Evolutionary conservation across 1,140 invertebrate species (phyloP), one percentile per base, ranked within the genome.

Genomic region (Pachypsylla venusta): DNA sequence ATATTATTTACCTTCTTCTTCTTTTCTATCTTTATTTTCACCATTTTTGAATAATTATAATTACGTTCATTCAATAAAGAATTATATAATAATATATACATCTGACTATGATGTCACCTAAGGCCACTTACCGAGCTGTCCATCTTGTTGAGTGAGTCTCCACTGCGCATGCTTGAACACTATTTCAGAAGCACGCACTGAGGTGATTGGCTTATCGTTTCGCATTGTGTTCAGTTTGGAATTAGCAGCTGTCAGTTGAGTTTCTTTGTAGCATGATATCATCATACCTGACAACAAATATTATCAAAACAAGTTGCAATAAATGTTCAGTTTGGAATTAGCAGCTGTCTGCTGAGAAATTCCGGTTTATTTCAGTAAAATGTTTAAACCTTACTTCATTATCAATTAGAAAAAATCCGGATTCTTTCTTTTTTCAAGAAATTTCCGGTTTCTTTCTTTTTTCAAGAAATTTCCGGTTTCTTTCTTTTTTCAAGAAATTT

Each of bases 151-250:
- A 0, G 95, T 99, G 24, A 99, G 78, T 56, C 93, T 73, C 96
- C 96, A 99, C 63, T 93, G 87, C n/a, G 95, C 95, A 70, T 94
- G 89, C 72, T 97, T 96, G 70, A 99, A 98, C 71, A 92, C 98
- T 64, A 99, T 96, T 76, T 99, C 95, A 70, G 93, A 94, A 22
- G 89, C 82, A 42, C 93, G 75, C 7, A 92, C 85, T 27, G 91
- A 83, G 1, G 82, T 82, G 0, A 72, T 67, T 28, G 82, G 79
- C 63, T 83, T 81, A 64, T 84, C 80, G 61, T 73, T 71, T 60
- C 75, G 62, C 40, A 70, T 69, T 13, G 73, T 74, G 3, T 72
- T 74, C 54, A 79, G 68, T 62, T 79, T 77, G 62, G 78, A 78
- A 28, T 78, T 78, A 3, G 42, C 42, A 39, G 78, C 76, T 2